Base-by-base conservation (phyloP, 2,113 vertebrate genomes). In the Nibea coibor region DNA sequence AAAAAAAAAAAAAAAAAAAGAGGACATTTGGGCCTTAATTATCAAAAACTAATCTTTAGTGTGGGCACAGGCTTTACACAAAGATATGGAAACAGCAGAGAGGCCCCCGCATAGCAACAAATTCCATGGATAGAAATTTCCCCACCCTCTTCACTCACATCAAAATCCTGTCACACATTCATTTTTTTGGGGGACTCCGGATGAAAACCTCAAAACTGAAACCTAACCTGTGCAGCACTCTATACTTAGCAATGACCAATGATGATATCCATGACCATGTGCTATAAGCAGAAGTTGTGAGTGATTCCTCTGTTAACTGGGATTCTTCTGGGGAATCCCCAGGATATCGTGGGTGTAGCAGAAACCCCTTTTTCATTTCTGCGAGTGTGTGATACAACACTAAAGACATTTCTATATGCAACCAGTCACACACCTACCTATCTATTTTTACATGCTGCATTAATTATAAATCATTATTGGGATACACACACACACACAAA, bases 91-190 rank as follows among this genome's bases (percentile, higher is more conserved):
- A 91, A 89, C 64, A 65, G 53, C 31, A 83, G 72, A 81, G 86
- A 80, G 82, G 57, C 67, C 86, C 87, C 75, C 43, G 61, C 5
- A 9, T 0, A 15, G 59, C 2, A 9, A 77, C 47, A 65, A 31
- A 87, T 88, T 89, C 88, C 85, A 93, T 85, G 83, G 89, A 93
- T 87, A 72, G 88, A 90, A 93, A 83, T 91, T 90, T 85, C 87
- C 88, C 86, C 89, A 87, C 82, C 81, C 35, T 71, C 81, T 72
- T 53, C 10, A 63, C 3, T 28, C 50, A 57, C 16, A 69, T 84
- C 66, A 87, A 71, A 84, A 67, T 88, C 81, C 80, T 51, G 63
- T 65, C 64, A 74, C 64, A 74, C 28, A 35, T 65, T 81, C 0
- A 20, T 17, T 43, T 15, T 17, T 35, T 75, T 31, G 10, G 12